These are phyloP conservation scores for Sesia apiformis DNA, from an alignment of 2,888 invertebrate genomes.

Conservation along the genomic window DNA sequence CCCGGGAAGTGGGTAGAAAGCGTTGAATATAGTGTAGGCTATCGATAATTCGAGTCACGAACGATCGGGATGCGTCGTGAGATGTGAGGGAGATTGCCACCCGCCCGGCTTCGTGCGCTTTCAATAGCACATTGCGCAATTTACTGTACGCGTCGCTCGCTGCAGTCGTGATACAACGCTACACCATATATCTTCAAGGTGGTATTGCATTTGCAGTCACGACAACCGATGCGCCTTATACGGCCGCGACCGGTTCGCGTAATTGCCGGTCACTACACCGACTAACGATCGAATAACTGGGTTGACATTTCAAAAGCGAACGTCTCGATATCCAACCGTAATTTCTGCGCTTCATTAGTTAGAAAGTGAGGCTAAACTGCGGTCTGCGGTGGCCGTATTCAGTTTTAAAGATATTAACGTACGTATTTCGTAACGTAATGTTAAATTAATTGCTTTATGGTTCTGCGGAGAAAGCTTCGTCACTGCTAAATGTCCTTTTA, in stretches of 20 bases:
- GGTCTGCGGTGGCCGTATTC: slow-evolving; percentile 17
- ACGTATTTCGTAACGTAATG: slow-evolving; percentile 8
- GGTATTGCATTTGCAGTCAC: slow-evolving; percentile 44
- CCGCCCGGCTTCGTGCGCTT: slow-evolving; percentile 40
- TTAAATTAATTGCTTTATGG: slow-evolving; percentile 39
- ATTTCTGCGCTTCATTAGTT: slow-evolving; percentile 10
- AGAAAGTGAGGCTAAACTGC: slow-evolving; percentile 13
- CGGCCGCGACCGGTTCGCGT: slow-evolving; percentile 16
- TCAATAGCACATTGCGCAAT: slow-evolving; percentile 62
- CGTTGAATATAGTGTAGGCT: slow-evolving; percentile 6
- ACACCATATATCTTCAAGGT: slow-evolving; percentile 42
- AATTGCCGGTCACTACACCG: slow-evolving; percentile 15
- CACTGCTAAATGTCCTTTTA: slow-evolving; percentile 51
- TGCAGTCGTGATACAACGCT: slow-evolving; percentile 41
- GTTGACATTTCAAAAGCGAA: slow-evolving; percentile 34
- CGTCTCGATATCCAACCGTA: slow-evolving; percentile 8
- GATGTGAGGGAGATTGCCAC: slow-evolving; percentile 46
- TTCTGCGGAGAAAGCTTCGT: slow-evolving; percentile 47
- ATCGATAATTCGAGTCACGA: slow-evolving; percentile 51
- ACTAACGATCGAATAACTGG: slow-evolving; percentile 20
- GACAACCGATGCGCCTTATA: slow-evolving; percentile 31
- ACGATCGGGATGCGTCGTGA: slow-evolving; percentile 43
- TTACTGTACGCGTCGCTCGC: slow-evolving; percentile 44
- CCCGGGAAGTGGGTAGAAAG: neutral
- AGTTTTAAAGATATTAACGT: neutral